These are phyloP conservation scores for Sardinella longiceps DNA, from an alignment of 2,797 vertebrate genomes.

Conservation along the genomic window DNA sequence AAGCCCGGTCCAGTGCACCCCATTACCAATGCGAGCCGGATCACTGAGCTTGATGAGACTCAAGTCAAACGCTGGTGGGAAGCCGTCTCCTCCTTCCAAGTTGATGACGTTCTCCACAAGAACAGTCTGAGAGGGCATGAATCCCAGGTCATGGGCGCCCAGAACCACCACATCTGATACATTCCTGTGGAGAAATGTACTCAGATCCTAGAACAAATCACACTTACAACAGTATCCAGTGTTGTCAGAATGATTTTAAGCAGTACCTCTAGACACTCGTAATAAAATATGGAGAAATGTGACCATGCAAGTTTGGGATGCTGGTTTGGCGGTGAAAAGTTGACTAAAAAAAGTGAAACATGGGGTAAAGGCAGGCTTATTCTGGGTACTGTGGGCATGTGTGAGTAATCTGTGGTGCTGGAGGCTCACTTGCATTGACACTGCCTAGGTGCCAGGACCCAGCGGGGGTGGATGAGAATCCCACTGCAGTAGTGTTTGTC, in stretches of 20 bases:
- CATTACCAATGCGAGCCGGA: constrained; percentile 58
- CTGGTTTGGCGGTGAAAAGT: too few species aligned
- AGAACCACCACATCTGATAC: constrained; percentile 62
- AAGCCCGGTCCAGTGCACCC: not conserved
- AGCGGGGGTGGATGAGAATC: constrained; percentile 59
- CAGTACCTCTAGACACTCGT: too few species aligned
- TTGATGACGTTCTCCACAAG: constrained; percentile 58
- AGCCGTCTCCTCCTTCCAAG: constrained; percentile 41
- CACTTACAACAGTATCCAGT: not conserved
- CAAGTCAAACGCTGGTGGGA: constrained; percentile 61
- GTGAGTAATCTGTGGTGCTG: not conserved
- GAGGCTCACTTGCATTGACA: constrained; percentile 61
- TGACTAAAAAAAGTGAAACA: not conserved
- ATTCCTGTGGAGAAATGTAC: constrained; percentile 50
- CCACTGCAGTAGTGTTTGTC: constrained; percentile 73
- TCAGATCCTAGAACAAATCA: not conserved
- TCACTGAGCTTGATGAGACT: constrained; percentile 61
- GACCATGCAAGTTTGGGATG: too few species aligned
- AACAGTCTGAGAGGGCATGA: constrained; percentile 50
- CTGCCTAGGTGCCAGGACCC: constrained; percentile 66
- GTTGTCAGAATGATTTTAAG: not conserved
- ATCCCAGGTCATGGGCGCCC: constrained; percentile 63
- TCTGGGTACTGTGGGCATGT: not conserved
- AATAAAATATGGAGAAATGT: too few species aligned
- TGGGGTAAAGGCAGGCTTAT: not conserved